Conservation (phyloP, 2,113 vertebrate species). For the Varanus komodoensis region DNA sequence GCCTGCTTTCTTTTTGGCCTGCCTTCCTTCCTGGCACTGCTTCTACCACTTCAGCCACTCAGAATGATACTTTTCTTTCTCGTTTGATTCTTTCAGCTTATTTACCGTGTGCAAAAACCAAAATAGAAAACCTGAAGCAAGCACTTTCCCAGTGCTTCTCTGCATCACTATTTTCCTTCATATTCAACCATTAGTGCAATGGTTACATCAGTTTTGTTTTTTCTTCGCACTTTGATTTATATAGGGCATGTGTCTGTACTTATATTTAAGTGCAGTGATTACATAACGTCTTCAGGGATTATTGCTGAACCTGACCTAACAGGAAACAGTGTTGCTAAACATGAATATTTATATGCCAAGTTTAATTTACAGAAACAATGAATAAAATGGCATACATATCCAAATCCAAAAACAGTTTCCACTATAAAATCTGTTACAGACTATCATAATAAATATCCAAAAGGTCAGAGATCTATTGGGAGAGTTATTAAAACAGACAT, state of each 20-base stretch:
- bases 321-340: slow-evolving; percentile 52
- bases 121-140: background rate
- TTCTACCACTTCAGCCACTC: background rate
- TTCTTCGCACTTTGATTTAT: slow-evolving; percentile 32
- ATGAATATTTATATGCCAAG: slow-evolving; percentile 58
- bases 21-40: background rate
- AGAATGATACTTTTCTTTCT: background rate
- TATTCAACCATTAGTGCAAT: slow-evolving; percentile 29
- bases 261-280: slow-evolving; percentile 58
- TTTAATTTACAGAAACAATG: slow-evolving; percentile 46
- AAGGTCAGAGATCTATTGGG: background rate
- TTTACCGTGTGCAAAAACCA: background rate
- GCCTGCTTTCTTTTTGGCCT: background rate
- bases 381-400: slow-evolving; percentile 46
- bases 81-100: background rate
- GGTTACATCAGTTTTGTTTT: background rate
- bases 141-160: background rate
- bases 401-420: slow-evolving; percentile 20
- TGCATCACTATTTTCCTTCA: slow-evolving; percentile 3
- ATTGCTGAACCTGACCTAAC: slow-evolving; percentile 46
- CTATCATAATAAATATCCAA: background rate
- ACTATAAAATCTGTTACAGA: slow-evolving; percentile 14
- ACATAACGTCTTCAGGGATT: slow-evolving; percentile 57
- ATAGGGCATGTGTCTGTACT: background rate
- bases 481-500: background rate